Base-by-base conservation (phyloP, 1,140 invertebrate genomes). In the Battus philenor region DNA sequence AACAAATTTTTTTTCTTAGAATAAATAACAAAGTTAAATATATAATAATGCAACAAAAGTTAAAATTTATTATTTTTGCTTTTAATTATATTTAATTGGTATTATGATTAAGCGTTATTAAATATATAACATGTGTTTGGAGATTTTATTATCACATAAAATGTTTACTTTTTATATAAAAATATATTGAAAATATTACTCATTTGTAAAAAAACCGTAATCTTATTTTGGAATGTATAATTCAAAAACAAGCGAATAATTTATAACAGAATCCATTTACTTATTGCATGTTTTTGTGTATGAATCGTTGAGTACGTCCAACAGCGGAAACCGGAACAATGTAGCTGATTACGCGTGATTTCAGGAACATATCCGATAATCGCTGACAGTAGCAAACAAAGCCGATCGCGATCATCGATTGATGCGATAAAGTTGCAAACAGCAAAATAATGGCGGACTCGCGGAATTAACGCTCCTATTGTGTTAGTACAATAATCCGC, bases 401-500 rank as follows among this genome's bases (percentile, higher is more conserved):
- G 72, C 61, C 70, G 62, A 78, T 75, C 66, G 58, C 60, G 63
- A 63, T 59, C 65, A 73, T 78, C 77, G 72, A 81, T 81, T 77
- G 69, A 70, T 56, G 73, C 68, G 71, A 81, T 81, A 81, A 84
- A 84, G 77, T 83, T 81, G 74, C 75, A 75, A 84, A 84, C 80
- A 81, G 75, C 78, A 74, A 84, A 84, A 85, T 82, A 80, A 80
- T 83, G 71, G 73, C 73, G 74, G 69, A 82, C 68, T 76, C 81
- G 78, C 75, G 70, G 71, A 82, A 85, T 85, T 85, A 85, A 85
- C 81, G 81, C 66, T 75, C 72, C 78, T 80, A 85, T 85, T 85
- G 81, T 85, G 76, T 82, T 85, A 81, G 76, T 81, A 85, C 78
- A 85, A 85, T 85, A 85, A 85, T 85, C 81, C 73, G 71, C 76